These are phyloP conservation scores for Fukomys damarensis DNA, from an alignment of 2,113 vertebrate genomes.

Conservation along the genomic window DNA sequence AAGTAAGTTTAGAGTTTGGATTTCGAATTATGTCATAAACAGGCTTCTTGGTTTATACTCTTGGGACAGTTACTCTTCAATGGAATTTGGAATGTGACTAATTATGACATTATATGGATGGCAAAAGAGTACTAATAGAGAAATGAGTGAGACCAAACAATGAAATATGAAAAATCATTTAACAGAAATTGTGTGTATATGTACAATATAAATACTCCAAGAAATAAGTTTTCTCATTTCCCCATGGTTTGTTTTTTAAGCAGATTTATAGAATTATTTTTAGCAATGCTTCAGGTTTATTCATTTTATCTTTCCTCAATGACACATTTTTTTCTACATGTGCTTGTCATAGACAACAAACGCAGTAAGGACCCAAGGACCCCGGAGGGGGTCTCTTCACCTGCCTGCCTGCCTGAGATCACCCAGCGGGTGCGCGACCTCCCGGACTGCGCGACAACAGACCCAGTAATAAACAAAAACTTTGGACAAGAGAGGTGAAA, in stretches of 20 bases:
- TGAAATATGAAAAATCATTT: background rate
- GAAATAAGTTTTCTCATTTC: background rate
- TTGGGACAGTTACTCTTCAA: background rate
- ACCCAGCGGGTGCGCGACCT: too few species aligned
- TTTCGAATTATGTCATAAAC: background rate
- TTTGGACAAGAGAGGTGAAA: background rate
- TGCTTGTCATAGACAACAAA: background rate
- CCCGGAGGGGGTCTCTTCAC: too few species aligned
- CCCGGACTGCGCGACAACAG: too few species aligned
- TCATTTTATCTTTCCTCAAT: background rate
- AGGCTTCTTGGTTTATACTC: background rate
- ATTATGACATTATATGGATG: background rate
- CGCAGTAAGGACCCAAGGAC: too few species aligned
- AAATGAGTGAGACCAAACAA: background rate
- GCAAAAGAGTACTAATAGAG: background rate
- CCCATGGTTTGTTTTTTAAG: background rate
- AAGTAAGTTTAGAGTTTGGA: background rate
- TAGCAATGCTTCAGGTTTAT: background rate
- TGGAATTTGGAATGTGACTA: background rate
- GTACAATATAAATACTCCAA: background rate
- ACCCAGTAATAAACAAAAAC: background rate
- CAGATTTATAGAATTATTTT: background rate
- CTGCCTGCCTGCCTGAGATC: too few species aligned
- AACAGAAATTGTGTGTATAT: background rate
- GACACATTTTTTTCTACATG: background rate